phyloP scores from a whole-genome alignment of 2,888 invertebrate species.

The Drosophila kambysellisi region DNA sequence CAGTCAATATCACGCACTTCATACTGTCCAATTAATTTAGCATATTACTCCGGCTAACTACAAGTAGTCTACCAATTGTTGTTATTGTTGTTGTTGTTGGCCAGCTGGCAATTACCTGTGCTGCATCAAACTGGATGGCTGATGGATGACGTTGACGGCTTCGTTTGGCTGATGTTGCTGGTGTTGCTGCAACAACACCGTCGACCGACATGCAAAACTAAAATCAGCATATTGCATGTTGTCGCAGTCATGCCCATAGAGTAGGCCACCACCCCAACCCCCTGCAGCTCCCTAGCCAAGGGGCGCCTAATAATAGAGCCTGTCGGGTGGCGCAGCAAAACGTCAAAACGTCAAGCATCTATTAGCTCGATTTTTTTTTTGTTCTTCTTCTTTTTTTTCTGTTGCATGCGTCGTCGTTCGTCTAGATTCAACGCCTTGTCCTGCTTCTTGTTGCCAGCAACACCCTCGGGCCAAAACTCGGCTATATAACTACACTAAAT shows the following conservation, averaged over 20 bases:
- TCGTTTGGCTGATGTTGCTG: constrained; percentile 61
- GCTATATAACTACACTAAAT: constrained; percentile 32
- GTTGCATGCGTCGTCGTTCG: constrained; percentile 42
- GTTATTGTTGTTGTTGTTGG: constrained; percentile 35
- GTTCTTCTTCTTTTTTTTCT: constrained; percentile 7
- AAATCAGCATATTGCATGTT: constrained; percentile 80
- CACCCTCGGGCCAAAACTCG: constrained; percentile 33
- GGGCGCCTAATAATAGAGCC: constrained; percentile 66
- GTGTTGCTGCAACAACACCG: constrained; percentile 40
- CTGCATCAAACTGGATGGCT: constrained; percentile 38
- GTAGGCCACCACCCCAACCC: constrained; percentile 3
- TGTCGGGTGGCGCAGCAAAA: constrained; percentile 67
- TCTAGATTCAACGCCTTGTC: constrained; percentile 41
- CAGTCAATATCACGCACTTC: constrained; percentile 82
- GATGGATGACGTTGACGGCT: constrained; percentile 67
- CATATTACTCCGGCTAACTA: constrained; percentile 76
- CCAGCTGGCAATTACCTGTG: constrained; percentile 62
- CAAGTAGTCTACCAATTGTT: constrained; percentile 38
- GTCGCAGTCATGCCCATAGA: constrained; percentile 51
- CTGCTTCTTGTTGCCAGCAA: constrained; percentile 38
- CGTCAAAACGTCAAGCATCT: constrained; percentile 81
- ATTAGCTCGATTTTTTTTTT: constrained; percentile 66
- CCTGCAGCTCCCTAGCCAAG: neutral
- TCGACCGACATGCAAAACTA: constrained; percentile 71
- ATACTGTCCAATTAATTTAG: constrained; percentile 81